Base-by-base conservation (phyloP, 2,888 invertebrate species). In the Andrena praecox region DNA sequence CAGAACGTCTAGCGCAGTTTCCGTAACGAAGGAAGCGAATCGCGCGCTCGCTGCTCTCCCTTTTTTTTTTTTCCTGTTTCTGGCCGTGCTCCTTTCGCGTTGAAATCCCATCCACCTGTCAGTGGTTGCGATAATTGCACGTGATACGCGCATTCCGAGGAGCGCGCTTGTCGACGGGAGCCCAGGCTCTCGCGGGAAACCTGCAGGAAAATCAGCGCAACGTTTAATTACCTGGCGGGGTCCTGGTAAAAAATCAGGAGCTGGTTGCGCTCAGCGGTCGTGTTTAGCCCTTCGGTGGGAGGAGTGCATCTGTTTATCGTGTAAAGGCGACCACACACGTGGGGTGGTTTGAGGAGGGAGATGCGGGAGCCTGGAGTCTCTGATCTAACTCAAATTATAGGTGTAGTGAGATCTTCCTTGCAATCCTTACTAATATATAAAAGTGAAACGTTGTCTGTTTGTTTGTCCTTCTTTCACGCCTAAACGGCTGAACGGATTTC, bases 91-190 rank as follows among this genome's bases (percentile, higher is more conserved):
- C 69, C 79, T 77, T 82, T 79, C 84, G 82, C 77, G 77, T 81
- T 82, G 79, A 81, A 66, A 81, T 84, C 75, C 68, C 75, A 71
- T 80, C 85, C 85, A 87, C 85, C 85, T 87, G 87, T 85, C 82
- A 59, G 73, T 71, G 72, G 62, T 54, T 67, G 72, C 79, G 79
- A 80, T 86, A 86, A 86, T 86, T 87, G 73, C 72, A 63, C 24
- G 24, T 74, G 82, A 84, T 77, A 60, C 50, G 64, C 35, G 73
- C 77, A 70, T 77, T 82, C 75, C 76, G 29, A 27, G 87, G 77
- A 84, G 84, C 50, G 64, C 54, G 63, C 29, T 63, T 66, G 52
- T 10, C 42, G 73, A 74, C 73, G 67, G 35, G 59, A 79, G 67
- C 27, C 63, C 50, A 12, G 7, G 54, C 50, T 29, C 50, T 33